phyloP scores from a whole-genome alignment of 2,113 vertebrate species.

The Podilymbus podiceps region DNA sequence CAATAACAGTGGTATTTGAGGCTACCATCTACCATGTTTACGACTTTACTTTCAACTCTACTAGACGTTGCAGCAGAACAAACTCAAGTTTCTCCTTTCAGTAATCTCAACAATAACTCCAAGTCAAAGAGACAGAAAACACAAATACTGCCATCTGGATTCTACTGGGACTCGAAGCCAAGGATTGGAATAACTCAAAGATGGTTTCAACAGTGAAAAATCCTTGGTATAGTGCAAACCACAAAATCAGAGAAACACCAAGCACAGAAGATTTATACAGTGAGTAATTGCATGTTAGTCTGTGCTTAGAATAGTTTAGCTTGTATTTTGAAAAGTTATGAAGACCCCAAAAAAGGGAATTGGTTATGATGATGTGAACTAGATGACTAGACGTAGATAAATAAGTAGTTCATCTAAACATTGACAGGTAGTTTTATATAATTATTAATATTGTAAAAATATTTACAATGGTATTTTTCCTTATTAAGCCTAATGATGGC shows the following conservation, averaged over 20 bases:
- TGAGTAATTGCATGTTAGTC: neutral
- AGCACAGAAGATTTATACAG: neutral
- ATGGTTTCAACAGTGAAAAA: neutral
- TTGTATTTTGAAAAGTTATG: neutral
- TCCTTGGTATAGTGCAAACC: neutral
- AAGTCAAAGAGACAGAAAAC: neutral
- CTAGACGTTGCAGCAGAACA: rapidly evolving
- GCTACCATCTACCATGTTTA: neutral
- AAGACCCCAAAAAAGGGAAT: neutral
- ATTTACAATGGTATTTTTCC: neutral
- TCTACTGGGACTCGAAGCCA: neutral
- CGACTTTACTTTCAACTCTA: neutral
- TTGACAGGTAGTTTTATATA: neutral
- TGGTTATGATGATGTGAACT: neutral
- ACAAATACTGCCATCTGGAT: neutral
- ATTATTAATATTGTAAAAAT: neutral
- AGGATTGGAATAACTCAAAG: neutral
- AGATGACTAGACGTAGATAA: neutral
- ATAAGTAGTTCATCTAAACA: neutral
- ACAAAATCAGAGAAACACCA: neutral
- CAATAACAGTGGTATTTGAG: neutral
- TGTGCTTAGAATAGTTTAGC: neutral
- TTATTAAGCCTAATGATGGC: neutral
- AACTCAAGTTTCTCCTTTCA: neutral
- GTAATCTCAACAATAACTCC: neutral